Base-by-base conservation (phyloP, 30 jellyfish, hydroid and myxozoan genomes). In the Hydractinia symbiolongicarpus region DNA sequence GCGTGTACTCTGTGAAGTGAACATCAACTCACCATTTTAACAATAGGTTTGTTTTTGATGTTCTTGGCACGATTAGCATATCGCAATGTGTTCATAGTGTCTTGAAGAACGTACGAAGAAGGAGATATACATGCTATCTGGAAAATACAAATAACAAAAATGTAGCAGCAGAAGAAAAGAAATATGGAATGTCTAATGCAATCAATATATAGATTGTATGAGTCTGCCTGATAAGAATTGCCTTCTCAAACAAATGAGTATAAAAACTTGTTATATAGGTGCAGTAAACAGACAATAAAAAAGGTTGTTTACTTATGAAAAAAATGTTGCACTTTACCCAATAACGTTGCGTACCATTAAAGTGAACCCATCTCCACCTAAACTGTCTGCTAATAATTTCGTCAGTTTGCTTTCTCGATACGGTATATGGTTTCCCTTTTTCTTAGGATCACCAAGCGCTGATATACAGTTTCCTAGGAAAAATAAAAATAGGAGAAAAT, bases 111-210 rank as follows among this genome's bases (percentile, higher is more conserved):
- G 55, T 81, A 57, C n/a, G 93, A 72, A 1, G 99, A 85, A 51
- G 99, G 99, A 7, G 99, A 94, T 20, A 94, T 74, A 72, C 99
- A 94, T 17, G 99, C 99, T 30, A 94, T 88, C 99, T 94, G 78
- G 50, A 79, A 10, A 30, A 30, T 2, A 30, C 44, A 30, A 30
- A 30, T 16, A 78, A 55, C n/a, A 58, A 9, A 78, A 6, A 6
- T 17, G 8, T 56, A 20, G n/a, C 50, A 67, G 14, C 14, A 21
- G n/a, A 15, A 20, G 66, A 55, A 71, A 9, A 9, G 51, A 7
- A 6, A 13, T 64, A 7, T 13, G 74, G 8, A 64, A 13, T 64
- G 74, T 16, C 19, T 58, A 16, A 58, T 58, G 69, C 15, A 16
- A 58, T 13, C 69, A 58, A 11, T 13, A 13, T 58, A 3, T 58